These are phyloP conservation scores for Drosophila baimaii DNA, from an alignment of 1,140 invertebrate genomes.

Conservation along the genomic window DNA sequence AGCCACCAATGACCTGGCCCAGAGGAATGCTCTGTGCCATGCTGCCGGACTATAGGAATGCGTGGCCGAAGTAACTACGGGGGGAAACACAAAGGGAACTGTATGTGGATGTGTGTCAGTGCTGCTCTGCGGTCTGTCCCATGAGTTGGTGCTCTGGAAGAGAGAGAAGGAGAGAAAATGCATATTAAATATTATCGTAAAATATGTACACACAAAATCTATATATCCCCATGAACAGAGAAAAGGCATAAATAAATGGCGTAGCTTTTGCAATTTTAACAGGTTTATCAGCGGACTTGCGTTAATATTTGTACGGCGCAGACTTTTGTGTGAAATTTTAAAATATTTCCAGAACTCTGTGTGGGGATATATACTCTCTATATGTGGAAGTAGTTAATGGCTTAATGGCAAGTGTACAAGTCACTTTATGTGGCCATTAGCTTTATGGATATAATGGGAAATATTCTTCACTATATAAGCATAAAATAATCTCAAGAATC, in stretches of 20 bases:
- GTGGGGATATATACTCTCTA: not conserved
- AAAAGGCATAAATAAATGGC: not conserved
- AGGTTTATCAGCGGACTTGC: conserved; percentile 2
- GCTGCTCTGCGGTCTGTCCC: conserved; percentile 20
- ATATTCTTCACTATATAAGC: not conserved
- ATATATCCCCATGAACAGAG: not conserved
- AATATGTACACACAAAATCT: not conserved
- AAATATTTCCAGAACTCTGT: conserved; percentile 5
- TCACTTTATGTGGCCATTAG: not conserved
- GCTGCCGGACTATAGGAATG: conserved; percentile 25
- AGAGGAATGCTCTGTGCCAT: conserved; percentile 42
- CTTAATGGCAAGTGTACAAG: not conserved
- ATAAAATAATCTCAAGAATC: not conserved
- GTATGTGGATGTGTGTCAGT: not conserved
- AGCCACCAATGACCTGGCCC: conserved; percentile 41
- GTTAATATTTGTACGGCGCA: not conserved
- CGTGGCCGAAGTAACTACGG: conserved; percentile 4
- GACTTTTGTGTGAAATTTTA: not conserved
- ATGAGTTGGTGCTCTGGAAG: conserved; percentile 50
- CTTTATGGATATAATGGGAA: not conserved
- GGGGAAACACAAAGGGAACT: conserved; percentile 8
- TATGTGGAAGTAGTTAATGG: not conserved
- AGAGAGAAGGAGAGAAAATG: no score
- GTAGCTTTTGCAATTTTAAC: conserved; percentile 5
- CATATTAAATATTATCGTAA: conserved; percentile 10